These are phyloP conservation scores for Volucella bombylans DNA, from an alignment of 2,888 invertebrate genomes.

Conservation along the genomic window DNA sequence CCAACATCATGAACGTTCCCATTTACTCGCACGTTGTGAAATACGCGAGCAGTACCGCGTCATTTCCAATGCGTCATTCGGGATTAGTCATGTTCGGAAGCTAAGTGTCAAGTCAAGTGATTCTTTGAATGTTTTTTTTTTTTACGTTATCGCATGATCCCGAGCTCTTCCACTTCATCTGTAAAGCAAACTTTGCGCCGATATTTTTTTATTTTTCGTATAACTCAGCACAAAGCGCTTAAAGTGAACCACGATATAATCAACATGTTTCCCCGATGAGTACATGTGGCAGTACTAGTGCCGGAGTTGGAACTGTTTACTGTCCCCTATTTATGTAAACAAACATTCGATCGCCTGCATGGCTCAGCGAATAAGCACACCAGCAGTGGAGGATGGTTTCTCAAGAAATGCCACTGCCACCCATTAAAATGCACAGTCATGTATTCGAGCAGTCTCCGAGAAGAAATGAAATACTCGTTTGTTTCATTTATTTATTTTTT, in stretches of 20 bases:
- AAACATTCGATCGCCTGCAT: slow-evolving; percentile 18
- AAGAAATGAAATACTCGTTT: neutral
- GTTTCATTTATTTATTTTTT: neutral
- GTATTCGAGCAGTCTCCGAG: too few species aligned
- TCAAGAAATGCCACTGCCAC: neutral
- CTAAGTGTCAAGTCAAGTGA: slow-evolving; percentile 10
- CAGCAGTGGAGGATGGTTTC: neutral
- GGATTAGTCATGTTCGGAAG: slow-evolving; percentile 20
- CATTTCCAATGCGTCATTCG: neutral
- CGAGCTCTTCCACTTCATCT: neutral
- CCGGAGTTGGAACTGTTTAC: neutral
- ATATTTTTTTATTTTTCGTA: too few species aligned
- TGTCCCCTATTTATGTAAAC: slow-evolving; percentile 10
- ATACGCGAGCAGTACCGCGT: neutral
- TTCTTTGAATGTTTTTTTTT: too few species aligned
- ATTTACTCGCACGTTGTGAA: neutral
- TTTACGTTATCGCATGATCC: slow-evolving; percentile 24
- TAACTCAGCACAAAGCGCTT: too few species aligned
- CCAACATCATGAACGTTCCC: neutral
- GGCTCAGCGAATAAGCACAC: neutral
- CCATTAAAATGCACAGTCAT: too few species aligned
- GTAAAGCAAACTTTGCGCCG: too few species aligned
- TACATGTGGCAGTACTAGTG: neutral
- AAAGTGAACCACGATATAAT: too few species aligned
- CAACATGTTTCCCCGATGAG: too few species aligned